phyloP scores from a whole-genome alignment of 2,113 vertebrate genomes.

The Centrocercus urophasianus region DNA sequence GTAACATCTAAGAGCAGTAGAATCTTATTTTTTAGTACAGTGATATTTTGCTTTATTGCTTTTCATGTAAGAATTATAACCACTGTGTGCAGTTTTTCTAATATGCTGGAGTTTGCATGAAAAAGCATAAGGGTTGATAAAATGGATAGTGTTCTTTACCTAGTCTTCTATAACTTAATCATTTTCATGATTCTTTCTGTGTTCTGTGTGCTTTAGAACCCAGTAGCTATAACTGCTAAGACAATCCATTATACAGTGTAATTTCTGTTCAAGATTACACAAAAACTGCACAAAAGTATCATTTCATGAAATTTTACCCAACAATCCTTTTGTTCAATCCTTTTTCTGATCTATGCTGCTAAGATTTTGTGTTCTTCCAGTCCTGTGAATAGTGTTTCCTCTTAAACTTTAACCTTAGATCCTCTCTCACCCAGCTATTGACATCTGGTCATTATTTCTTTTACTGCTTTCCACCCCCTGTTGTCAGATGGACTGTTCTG shows the following conservation, averaged over 20 bases:
- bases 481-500: slow-evolving; percentile 99
- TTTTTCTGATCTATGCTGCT: slow-evolving; percentile 74
- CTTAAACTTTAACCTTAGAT: slow-evolving; percentile 87
- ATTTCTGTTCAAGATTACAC: slow-evolving; percentile 75
- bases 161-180: slow-evolving; percentile 30
- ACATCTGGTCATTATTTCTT: slow-evolving; percentile 93
- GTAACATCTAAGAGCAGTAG: neutral
- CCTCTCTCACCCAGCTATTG: slow-evolving; percentile 89
- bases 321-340: slow-evolving; percentile 75
- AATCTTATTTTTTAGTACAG: slow-evolving; percentile 39
- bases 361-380: slow-evolving; percentile 75
- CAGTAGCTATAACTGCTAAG: slow-evolving; percentile 46
- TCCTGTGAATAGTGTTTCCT: slow-evolving; percentile 80
- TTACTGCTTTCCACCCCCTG: slow-evolving; percentile 95
- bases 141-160: slow-evolving; percentile 33
- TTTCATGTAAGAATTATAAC: slow-evolving; percentile 29
- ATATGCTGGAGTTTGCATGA: slow-evolving; percentile 77
- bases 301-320: slow-evolving; percentile 75
- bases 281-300: slow-evolving; percentile 68
- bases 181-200: slow-evolving; percentile 67
- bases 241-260: slow-evolving; percentile 52
- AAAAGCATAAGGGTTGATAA: slow-evolving; percentile 65
- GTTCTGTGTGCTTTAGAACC: slow-evolving; percentile 71
- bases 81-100: slow-evolving; percentile 52
- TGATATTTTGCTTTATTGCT: slow-evolving; percentile 59